Percentiles rank a stretch among this genome's conserved stretches.
Evolutionary conservation across 2,888 invertebrate species (phyloP).

Genomic region (Metacarcinus magister): DNA sequence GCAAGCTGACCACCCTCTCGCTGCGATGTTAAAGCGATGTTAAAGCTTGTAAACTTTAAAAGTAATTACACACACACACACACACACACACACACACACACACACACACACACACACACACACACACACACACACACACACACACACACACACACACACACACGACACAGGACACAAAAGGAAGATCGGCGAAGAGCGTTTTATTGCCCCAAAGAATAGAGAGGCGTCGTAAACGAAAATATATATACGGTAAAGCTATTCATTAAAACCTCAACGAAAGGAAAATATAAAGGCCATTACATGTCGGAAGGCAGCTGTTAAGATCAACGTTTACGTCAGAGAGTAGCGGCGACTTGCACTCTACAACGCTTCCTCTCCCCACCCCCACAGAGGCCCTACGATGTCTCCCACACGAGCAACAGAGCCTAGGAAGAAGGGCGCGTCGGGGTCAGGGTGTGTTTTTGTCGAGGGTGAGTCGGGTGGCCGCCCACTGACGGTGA

Average conservation of each 20-base stretch:
- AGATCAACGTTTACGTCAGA: background rate
- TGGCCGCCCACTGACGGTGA: slow-evolving; percentile 12
- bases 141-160: slow-evolving; percentile 50
- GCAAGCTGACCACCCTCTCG: background rate
- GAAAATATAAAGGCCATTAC: background rate
- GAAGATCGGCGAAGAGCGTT: background rate
- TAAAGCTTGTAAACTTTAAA: background rate
- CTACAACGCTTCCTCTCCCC: background rate
- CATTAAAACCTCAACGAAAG: background rate
- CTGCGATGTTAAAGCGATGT: too few species aligned
- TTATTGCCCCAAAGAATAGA: background rate
- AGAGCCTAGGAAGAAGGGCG: background rate
- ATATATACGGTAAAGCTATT: background rate
- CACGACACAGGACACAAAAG: background rate
- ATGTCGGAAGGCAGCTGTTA: background rate
- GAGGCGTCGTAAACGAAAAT: background rate
- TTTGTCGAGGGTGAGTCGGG: slow-evolving; percentile 31
- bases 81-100: background rate
- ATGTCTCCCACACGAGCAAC: background rate
- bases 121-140: slow-evolving; percentile 56
- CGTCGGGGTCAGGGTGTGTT: background rate
- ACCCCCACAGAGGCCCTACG: background rate
- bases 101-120: slow-evolving; percentile 57
- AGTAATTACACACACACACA: background rate
- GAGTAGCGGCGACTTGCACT: background rate